Evolutionary conservation across 2,113 vertebrate genomes (phyloP).

Genomic region (Gobio gobio): DNA sequence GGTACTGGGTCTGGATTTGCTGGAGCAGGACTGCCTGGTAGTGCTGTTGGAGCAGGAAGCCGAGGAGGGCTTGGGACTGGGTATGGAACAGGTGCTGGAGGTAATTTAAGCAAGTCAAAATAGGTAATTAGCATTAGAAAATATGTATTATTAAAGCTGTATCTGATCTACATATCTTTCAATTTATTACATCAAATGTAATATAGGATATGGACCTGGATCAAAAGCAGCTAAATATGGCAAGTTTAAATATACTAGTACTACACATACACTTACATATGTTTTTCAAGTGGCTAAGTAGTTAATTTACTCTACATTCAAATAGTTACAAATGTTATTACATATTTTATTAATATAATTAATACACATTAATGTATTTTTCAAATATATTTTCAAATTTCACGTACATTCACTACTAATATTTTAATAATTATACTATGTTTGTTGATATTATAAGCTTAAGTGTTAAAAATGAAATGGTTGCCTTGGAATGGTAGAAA

Average conservation of each 20-base stretch:
- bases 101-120: not conserved
- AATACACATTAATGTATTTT: not conserved
- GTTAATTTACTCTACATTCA: not conserved
- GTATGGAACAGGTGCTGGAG: conserved; percentile 68
- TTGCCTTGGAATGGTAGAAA: not conserved
- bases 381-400: not conserved
- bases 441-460: not conserved
- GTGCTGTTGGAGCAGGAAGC: conserved; percentile 44
- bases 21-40: conserved; percentile 43
- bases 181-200: not conserved
- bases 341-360: not conserved
- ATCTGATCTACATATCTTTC: not conserved
- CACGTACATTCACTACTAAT: not conserved
- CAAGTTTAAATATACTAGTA: conserved; percentile 50
- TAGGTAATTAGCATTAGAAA: not conserved
- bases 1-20: conserved; percentile 60
- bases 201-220: conserved; percentile 68
- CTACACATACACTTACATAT: not conserved
- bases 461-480: not conserved
- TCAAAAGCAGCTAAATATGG: conserved; percentile 75
- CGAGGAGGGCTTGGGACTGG: conserved; percentile 62
- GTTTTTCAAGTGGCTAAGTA: not conserved
- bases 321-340: not conserved
- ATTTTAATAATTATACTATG: not conserved
- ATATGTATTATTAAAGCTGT: not conserved